These are phyloP conservation scores for Megalops cyprinoides DNA, from an alignment of 2,797 vertebrate species.

Conservation along the genomic window DNA sequence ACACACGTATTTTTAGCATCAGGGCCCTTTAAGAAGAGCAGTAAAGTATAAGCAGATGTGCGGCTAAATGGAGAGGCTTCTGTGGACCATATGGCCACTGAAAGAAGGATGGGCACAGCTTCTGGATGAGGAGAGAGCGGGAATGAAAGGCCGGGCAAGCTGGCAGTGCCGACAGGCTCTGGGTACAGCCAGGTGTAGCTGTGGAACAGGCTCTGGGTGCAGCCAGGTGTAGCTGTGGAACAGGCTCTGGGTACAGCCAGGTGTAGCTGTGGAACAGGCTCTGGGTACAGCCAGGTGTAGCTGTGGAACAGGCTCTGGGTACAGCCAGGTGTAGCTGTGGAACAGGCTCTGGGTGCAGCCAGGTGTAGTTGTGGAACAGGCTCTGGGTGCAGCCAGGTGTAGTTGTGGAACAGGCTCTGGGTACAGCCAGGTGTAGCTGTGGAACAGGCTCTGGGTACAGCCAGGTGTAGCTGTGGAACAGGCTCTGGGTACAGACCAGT, in stretches of 20 bases:
- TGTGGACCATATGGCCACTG: slow-evolving; percentile 97
- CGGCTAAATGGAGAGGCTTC: slow-evolving; percentile 98
- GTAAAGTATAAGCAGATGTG: slow-evolving; percentile 98
- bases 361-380: too few species aligned
- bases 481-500: too few species aligned
- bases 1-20: slow-evolving; percentile 44
- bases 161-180: slow-evolving; percentile 57
- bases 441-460: too few species aligned
- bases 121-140: slow-evolving; percentile 90
- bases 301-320: too few species aligned
- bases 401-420: too few species aligned
- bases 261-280: slow-evolving; percentile 92
- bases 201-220: too few species aligned
- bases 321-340: too few species aligned
- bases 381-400: too few species aligned
- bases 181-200: slow-evolving; percentile 96
- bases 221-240: slow-evolving; percentile 89
- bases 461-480: too few species aligned
- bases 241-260: slow-evolving; percentile 89
- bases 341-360: too few species aligned
- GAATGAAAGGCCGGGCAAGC: slow-evolving; percentile 67
- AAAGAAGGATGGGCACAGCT: slow-evolving; percentile 95
- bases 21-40: slow-evolving; percentile 77
- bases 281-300: too few species aligned
- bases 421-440: too few species aligned